Percentiles rank a stretch among this genome's conserved stretches.
phyloP scores from a whole-genome alignment of 2,888 invertebrate species.

The Drosophila mayaguana region DNA sequence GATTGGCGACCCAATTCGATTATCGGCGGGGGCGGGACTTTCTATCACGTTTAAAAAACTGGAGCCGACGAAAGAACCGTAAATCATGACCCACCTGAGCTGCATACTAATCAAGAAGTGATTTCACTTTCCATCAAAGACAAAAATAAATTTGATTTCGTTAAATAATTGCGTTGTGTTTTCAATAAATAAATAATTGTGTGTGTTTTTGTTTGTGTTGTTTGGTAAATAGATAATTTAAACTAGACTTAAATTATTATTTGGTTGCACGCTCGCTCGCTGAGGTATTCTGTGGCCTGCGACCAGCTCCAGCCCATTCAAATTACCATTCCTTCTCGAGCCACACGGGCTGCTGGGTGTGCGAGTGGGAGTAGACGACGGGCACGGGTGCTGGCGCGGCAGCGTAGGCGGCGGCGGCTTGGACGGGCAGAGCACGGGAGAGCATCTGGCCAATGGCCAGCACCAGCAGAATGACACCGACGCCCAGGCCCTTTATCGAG shows the following conservation, averaged over 20 bases:
- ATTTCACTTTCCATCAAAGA: constrained; percentile 64
- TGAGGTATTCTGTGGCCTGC: constrained; percentile 70
- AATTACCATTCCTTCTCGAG: constrained; percentile 84
- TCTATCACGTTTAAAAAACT: constrained; percentile 60
- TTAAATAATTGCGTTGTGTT: constrained; percentile 54
- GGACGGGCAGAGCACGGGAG: constrained; percentile 83
- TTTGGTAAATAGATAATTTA: constrained; percentile 79
- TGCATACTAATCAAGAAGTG: constrained; percentile 55
- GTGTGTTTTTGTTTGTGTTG: neutral
- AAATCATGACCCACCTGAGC: constrained; percentile 49
- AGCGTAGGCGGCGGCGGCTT: constrained; percentile 85
- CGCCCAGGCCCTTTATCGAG: constrained; percentile 90
- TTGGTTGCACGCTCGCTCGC: constrained; percentile 79
- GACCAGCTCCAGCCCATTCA: constrained; percentile 50
- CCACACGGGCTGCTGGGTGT: constrained; percentile 84
- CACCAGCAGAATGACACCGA: constrained; percentile 88
- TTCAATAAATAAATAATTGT: constrained; percentile 36
- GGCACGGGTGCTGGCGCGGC: constrained; percentile 85
- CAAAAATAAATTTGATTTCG: constrained; percentile 10
- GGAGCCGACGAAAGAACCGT: constrained; percentile 65
- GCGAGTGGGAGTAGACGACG: constrained; percentile 85
- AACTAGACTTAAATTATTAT: constrained; percentile 81
- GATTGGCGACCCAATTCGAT: constrained; percentile 57
- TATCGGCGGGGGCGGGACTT: constrained; percentile 38
- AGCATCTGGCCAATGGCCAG: constrained; percentile 87